phyloP scores from a whole-genome alignment of 2,797 vertebrate genomes.

The Melanotaenia parkinsoni region DNA sequence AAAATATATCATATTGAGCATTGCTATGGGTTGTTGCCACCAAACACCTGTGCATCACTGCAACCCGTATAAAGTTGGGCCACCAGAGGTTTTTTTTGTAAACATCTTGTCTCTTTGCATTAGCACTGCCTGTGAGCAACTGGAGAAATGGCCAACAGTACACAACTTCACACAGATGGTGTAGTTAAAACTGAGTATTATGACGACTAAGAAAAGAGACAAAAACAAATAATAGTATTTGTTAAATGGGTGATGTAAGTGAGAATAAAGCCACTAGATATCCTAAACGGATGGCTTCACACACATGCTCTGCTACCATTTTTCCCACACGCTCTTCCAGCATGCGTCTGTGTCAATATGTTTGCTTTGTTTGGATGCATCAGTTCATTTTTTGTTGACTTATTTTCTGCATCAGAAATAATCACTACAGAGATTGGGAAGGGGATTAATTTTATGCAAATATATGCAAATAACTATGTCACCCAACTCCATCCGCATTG shows the following conservation, averaged over 20 bases:
- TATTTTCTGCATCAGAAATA: constrained; percentile 82
- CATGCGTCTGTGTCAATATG: constrained; percentile 66
- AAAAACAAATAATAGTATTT: constrained; percentile 4
- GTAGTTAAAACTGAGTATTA: neutral
- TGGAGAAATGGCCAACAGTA: neutral
- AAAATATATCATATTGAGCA: neutral
- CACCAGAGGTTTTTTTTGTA: neutral
- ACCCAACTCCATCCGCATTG: constrained; percentile 78
- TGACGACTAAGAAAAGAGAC: neutral
- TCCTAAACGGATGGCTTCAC: constrained; percentile 48
- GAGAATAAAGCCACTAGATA: constrained; percentile 30
- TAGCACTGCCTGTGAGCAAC: neutral
- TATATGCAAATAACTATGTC: constrained; percentile 82
- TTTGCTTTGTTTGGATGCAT: constrained; percentile 77
- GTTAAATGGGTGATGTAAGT: constrained; percentile 10
- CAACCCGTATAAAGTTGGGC: neutral
- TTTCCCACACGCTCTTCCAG: constrained; percentile 30
- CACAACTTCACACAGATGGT: neutral
- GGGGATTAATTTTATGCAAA: constrained; percentile 85
- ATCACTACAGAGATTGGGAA: constrained; percentile 70
- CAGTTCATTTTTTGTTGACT: constrained; percentile 76
- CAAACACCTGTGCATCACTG: neutral
- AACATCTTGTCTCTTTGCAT: neutral
- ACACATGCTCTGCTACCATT: constrained; percentile 28
- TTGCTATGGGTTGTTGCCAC: neutral